Conservation (phyloP, 2,888 invertebrate genomes). For the Drosophila engyochracea region DNA sequence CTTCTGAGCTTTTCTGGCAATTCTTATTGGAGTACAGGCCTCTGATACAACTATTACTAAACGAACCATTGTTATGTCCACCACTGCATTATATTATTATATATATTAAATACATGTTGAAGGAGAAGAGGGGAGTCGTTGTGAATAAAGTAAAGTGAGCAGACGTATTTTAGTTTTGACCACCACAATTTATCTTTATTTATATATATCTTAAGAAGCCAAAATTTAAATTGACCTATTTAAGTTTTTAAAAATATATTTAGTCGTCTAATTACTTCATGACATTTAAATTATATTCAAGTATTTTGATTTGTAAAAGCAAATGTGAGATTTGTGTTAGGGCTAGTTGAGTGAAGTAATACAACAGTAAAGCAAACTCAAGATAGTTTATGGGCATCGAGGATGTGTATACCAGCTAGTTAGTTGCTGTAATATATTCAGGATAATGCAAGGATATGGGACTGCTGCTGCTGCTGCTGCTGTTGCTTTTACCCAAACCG, state of each 20-base stretch:
- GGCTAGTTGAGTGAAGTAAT: no score
- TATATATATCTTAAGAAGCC: no score
- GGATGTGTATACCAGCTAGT: background rate
- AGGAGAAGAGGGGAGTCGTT: no score
- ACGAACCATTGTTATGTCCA: background rate
- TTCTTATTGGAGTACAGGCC: background rate
- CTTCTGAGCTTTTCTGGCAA: background rate
- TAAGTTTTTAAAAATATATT: no score
- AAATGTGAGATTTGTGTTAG: no score
- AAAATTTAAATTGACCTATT: no score
- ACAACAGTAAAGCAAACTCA: background rate
- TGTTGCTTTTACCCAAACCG: constrained; percentile 29
- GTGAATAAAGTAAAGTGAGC: no score
- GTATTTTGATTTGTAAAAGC: no score
- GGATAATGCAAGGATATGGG: constrained; percentile 5
- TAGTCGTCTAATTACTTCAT: no score
- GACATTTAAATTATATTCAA: no score
- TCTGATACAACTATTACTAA: background rate
- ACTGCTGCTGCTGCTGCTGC: background rate
- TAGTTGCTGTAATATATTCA: constrained; percentile 26
- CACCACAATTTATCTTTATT: no score
- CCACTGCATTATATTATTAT: background rate
- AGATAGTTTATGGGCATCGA: background rate
- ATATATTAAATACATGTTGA: background rate
- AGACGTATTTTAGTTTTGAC: no score